Conservation (phyloP, 1,140 invertebrate species). For the Orchesella cincta region DNA sequence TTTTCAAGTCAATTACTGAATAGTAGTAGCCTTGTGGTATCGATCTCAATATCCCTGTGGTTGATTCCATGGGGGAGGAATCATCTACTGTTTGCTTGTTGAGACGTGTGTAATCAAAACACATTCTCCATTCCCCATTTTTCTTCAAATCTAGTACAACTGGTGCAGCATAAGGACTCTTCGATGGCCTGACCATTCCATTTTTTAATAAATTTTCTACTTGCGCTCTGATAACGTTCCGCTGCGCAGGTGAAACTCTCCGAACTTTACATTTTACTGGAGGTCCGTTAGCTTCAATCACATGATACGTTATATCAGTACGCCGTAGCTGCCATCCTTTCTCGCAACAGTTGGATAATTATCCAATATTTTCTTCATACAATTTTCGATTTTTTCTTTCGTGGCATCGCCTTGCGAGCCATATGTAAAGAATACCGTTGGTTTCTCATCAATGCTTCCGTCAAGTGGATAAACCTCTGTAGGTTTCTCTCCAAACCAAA, state of each 20-base stretch:
- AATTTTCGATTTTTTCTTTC: neutral
- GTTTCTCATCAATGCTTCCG: neutral
- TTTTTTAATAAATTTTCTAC: neutral
- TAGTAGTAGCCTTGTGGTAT: neutral
- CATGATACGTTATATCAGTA: neutral
- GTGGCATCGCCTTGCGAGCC: neutral
- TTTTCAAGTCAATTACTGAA: neutral
- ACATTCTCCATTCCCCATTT: neutral
- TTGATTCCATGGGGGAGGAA: slow-evolving; percentile 14
- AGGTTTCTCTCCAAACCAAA: slow-evolving; percentile 5
- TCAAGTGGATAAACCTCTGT: neutral
- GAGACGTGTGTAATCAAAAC: neutral
- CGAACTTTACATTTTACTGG: neutral
- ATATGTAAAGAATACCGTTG: neutral
- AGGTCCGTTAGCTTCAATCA: neutral
- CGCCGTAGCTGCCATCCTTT: neutral
- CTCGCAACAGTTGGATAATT: neutral
- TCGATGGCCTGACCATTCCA: neutral
- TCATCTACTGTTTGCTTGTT: neutral
- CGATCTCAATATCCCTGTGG: neutral
- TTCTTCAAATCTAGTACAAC: neutral
- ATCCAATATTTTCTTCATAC: neutral
- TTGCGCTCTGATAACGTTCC: neutral
- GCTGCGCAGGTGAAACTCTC: neutral
- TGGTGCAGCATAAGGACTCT: neutral